These are phyloP conservation scores for Galemys pyrenaicus DNA, from an alignment of 2,113 vertebrate species.

Conservation along the genomic window DNA sequence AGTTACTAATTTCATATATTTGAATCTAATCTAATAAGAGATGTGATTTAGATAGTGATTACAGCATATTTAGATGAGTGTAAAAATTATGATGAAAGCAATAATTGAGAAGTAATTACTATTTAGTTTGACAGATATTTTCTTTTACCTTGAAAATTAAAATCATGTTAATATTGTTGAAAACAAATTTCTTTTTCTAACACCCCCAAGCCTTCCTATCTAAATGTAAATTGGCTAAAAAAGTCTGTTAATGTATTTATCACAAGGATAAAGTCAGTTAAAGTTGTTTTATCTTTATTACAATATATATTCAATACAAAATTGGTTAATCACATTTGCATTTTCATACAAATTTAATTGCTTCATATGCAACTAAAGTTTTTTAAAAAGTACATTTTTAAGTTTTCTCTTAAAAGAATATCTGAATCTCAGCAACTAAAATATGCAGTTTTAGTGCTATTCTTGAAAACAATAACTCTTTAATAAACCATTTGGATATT, in stretches of 20 bases:
- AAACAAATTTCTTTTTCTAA: background rate
- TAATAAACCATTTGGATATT: background rate
- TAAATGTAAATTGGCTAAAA: background rate
- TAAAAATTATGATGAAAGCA: background rate
- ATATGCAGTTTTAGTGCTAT: background rate
- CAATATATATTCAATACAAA: background rate
- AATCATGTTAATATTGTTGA: background rate
- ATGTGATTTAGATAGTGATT: background rate
- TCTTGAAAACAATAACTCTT: background rate
- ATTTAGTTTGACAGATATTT: background rate
- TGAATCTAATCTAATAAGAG: background rate
- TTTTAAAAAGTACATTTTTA: background rate
- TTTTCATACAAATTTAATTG: background rate
- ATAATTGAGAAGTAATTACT: background rate
- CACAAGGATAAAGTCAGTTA: background rate
- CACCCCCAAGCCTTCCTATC: background rate
- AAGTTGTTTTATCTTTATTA: background rate
- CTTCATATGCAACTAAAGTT: background rate
- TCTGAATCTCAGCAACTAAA: background rate
- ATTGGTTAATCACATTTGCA: background rate
- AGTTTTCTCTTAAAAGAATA: background rate
- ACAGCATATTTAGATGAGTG: background rate
- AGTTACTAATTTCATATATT: background rate
- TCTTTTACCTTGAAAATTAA: background rate
- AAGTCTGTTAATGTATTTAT: background rate